Evolutionary conservation across 2,797 vertebrate genomes (phyloP), one percentile per base, ranked within the genome.

Genomic region (Pangasius sanitwongsei): DNA sequence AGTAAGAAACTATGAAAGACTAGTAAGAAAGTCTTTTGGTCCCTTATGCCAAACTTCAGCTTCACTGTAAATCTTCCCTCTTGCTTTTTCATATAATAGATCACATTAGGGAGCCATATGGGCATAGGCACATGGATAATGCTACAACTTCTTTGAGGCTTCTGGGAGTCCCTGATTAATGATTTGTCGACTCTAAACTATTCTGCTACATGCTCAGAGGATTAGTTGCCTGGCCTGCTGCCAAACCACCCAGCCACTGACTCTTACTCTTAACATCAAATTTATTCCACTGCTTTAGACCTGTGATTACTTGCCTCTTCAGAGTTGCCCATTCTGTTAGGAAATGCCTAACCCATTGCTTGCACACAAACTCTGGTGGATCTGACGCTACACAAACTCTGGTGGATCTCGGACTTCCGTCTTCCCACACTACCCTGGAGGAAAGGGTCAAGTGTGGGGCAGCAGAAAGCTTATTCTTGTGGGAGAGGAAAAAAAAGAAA

Each of bases 401-500:
- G 3, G 28, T 65, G 13, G 37, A 65, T n/a, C 80, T 69, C 41
- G 50, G 78, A 85, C 90, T 87, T 91, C 90, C 83, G 86, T 20
- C 59, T 90, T 92, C 89, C 90, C 89, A 89, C 77, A 88, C 20
- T 86, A 48, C 78, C 77, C 59, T 75, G 37, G 23, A 80, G 59
- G 50, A 20, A 85, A n/a, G 69, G 48, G 85, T 89, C 65, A 80
- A 88, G 83, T 87, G 86, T 83, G 50, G 80, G 50, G 50, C 59
- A 81, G 83, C 6, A 67, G 87, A 92, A 87, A 88, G 83, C 84
- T 69, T 57, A 34, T 83, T 86, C 50, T 48, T 72, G 59, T 83
- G 61, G 61, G 82, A 83, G 82, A 80, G 50, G n/a, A 65, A 84
- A 87, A 41, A 41, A 41, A 16, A 81, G 72, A 88, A 89, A 87